Base-by-base conservation (phyloP, 2,888 invertebrate species). In the Gibbula magus region DNA sequence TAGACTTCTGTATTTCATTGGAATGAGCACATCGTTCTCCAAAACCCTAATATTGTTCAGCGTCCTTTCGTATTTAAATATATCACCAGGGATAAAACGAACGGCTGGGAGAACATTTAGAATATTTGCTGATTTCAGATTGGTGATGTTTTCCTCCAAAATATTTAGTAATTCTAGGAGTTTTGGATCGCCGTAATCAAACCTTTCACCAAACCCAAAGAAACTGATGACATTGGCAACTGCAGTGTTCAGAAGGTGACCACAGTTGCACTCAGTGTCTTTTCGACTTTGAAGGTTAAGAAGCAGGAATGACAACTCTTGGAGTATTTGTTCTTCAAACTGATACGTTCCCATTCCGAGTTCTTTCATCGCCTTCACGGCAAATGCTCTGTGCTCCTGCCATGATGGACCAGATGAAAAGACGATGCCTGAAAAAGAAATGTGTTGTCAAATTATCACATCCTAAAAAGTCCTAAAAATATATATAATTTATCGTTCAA, bases 51-150 rank as follows among this genome's bases (percentile, higher is more conserved):
- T 29, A 39, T 82, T 83, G 16, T 78, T 66, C 8, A 73, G 18
- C n/a, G 82, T 53, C 13, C 67, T 52, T 73, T 85, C 81, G 10
- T 84, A 75, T 0, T 78, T 77, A 53, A 86, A 85, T 20, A 83
- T 73, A 56, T 86, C 86, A 10, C 86, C 85, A 10, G 87, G 87
- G 8, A 86, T n/a, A 54, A 81, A 79, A 10, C 82, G 78, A 5
- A 88, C 74, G 54, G 73, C 75, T 0, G 86, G 87, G n/a, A 86
- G 76, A 53, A 77, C 75, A 51, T 76, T 82, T 8, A 82, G n/a
- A 1, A 75, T 52, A 32, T 29, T 73, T 22, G 76, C n/a, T 8
- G 45, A 45, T n/a, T 67, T 7, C 18, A 54, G 53, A 22, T 70
- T 18, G 20, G 54, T 25, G 18, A 77, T 66, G 39, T 75, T 77